Percentiles rank a stretch among this genome's conserved stretches.
These are phyloP conservation scores for Meandrina meandrites DNA, from an alignment of 92 coral and sea anemone genomes.

Conservation along the genomic window DNA sequence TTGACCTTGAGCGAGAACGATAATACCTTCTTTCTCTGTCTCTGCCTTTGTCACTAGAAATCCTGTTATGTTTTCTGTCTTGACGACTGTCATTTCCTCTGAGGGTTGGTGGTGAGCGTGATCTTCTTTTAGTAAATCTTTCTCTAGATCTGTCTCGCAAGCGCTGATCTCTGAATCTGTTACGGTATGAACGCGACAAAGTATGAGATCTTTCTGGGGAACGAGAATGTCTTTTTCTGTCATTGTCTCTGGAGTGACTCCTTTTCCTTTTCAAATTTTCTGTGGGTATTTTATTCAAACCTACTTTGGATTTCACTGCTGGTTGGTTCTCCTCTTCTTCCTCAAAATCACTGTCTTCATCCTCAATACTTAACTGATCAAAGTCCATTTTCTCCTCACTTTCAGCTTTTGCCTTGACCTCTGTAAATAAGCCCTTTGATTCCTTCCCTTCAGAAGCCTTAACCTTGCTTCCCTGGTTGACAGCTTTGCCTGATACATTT, in stretches of 20 bases:
- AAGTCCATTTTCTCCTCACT: slow-evolving; percentile 36
- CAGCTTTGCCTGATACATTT: not conserved
- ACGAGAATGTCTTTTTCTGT: slow-evolving; percentile 12
- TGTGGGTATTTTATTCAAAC: slow-evolving; percentile 47
- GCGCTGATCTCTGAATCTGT: slow-evolving; percentile 40
- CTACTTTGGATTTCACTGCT: slow-evolving; percentile 63
- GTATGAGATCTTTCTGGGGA: slow-evolving; percentile 32
- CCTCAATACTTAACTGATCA: slow-evolving; percentile 83
- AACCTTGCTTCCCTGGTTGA: not conserved
- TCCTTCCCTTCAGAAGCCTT: not conserved
- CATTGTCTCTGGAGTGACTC: slow-evolving; percentile 25
- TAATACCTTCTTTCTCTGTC: slow-evolving; percentile 16
- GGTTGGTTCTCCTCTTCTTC: slow-evolving; percentile 70
- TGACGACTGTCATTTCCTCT: slow-evolving; percentile 43
- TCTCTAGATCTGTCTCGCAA: slow-evolving; percentile 39
- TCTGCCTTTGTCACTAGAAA: slow-evolving; percentile 4
- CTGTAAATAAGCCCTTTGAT: not conserved
- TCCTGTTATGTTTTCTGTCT: slow-evolving; percentile 33
- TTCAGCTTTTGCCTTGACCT: not conserved
- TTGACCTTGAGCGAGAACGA: slow-evolving; percentile 33
- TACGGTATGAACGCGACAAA: slow-evolving; percentile 21
- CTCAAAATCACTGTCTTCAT: slow-evolving; percentile 71
- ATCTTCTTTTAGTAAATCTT: slow-evolving; percentile 26
- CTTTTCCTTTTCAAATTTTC: slow-evolving; percentile 3
- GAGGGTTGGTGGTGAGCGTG: slow-evolving; percentile 10